Conservation (phyloP, 2,797 vertebrate species). For the Leptoclinus maculatus region DNA sequence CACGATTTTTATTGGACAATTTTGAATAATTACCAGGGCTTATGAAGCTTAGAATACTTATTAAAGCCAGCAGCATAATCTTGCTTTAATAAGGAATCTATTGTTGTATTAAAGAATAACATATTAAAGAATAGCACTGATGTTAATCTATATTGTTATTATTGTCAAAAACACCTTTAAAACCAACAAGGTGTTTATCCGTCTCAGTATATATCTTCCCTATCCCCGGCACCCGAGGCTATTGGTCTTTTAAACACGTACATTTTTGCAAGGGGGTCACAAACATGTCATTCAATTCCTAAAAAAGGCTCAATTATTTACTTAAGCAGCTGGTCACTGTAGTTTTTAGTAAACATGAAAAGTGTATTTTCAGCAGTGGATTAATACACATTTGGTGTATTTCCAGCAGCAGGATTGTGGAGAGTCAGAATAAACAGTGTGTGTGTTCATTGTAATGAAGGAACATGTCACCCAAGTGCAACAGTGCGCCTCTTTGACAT, state of each 20-base stretch:
- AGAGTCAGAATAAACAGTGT: too few species aligned
- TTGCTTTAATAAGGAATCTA: slow-evolving; percentile 52
- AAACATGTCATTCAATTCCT: not conserved
- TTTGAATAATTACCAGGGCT: slow-evolving; percentile 68
- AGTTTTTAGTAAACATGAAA: not conserved
- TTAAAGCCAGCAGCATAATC: slow-evolving; percentile 59
- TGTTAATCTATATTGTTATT: not conserved
- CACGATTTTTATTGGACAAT: slow-evolving; percentile 71
- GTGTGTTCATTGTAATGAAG: too few species aligned
- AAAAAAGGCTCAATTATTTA: not conserved
- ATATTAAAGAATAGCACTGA: slow-evolving; percentile 5
- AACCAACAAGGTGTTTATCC: not conserved
- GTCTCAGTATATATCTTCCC: not conserved
- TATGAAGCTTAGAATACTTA: slow-evolving; percentile 65
- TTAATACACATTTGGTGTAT: not conserved
- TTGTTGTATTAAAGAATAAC: slow-evolving; percentile 26
- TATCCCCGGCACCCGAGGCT: not conserved
- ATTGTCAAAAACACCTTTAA: not conserved
- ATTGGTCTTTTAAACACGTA: not conserved
- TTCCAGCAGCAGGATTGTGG: too few species aligned
- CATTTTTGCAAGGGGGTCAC: not conserved
- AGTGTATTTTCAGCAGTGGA: not conserved
- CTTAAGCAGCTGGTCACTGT: too few species aligned
- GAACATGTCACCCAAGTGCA: too few species aligned
- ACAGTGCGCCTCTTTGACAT: too few species aligned